Evolutionary conservation across 2,797 vertebrate species (phyloP).

Genomic region (Hydrocynus forskahlii): DNA sequence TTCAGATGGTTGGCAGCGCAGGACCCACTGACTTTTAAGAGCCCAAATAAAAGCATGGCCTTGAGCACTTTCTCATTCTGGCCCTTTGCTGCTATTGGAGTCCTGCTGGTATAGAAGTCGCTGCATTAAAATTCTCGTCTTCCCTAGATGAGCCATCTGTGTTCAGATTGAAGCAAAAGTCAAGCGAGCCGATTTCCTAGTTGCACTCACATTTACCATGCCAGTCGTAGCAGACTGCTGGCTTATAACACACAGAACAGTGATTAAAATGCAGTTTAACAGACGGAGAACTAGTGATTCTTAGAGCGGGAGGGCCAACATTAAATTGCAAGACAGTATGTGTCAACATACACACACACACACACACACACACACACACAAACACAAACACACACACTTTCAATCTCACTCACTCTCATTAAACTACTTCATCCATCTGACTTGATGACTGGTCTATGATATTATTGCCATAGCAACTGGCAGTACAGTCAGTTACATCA

Average conservation of each 20-base stretch:
- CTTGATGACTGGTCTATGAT: no score
- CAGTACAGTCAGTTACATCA: no score
- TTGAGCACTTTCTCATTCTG: constrained; percentile 47
- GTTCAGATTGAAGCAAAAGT: background rate
- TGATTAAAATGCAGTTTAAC: background rate
- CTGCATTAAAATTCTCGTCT: constrained; percentile 6
- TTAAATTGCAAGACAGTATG: background rate
- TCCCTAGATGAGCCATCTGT: constrained; percentile 11
- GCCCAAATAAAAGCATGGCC: constrained; percentile 9
- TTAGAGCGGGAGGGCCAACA: background rate
- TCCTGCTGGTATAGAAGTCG: background rate
- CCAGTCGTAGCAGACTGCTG: background rate
- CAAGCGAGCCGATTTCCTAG: background rate
- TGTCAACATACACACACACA: background rate
- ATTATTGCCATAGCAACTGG: no score
- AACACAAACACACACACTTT: background rate
- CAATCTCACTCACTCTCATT: background rate
- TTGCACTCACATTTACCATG: constrained; percentile 3
- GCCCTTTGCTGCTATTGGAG: constrained; percentile 39
- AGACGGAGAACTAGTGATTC: background rate
- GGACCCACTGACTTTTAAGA: constrained; percentile 38
- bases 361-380: background rate
- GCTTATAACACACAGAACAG: background rate
- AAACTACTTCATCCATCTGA: background rate
- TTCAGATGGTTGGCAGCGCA: constrained; percentile 22